These are phyloP conservation scores for Hyppa rectilinea DNA, from an alignment of 2,888 invertebrate species.

Conservation along the genomic window DNA sequence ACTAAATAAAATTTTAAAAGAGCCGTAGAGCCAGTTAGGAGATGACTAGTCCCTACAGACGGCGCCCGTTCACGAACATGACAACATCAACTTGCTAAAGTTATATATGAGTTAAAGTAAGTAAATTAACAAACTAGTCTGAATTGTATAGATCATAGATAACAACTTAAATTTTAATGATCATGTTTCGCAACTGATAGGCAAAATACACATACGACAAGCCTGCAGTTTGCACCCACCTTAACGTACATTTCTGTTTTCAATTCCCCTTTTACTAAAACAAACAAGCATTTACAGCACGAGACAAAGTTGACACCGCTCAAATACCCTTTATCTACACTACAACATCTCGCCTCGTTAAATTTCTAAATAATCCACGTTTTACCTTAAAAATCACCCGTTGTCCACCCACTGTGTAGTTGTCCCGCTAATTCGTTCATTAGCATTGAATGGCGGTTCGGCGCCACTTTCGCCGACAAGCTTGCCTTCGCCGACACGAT, in stretches of 20 bases:
- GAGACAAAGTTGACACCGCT: slow-evolving; percentile 21
- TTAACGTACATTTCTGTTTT: neutral
- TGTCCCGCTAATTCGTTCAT: slow-evolving; percentile 71
- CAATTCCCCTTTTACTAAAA: neutral
- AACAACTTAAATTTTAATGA: too few species aligned
- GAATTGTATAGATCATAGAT: too few species aligned
- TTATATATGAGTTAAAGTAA: too few species aligned
- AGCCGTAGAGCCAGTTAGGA: too few species aligned
- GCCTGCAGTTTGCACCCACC: neutral
- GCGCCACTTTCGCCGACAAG: slow-evolving; percentile 70
- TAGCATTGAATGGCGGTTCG: slow-evolving; percentile 75
- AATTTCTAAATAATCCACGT: slow-evolving; percentile 40
- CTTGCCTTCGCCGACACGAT: slow-evolving; percentile 61
- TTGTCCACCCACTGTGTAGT: slow-evolving; percentile 56
- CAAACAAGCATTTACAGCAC: slow-evolving; percentile 18
- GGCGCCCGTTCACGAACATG: too few species aligned
- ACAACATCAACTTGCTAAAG: too few species aligned
- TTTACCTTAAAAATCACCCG: slow-evolving; percentile 52
- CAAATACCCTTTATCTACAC: slow-evolving; percentile 36
- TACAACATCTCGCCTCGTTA: slow-evolving; percentile 50
- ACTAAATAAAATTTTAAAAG: too few species aligned
- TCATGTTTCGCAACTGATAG: too few species aligned
- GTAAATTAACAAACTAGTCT: too few species aligned
- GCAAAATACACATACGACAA: too few species aligned
- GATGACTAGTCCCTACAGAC: too few species aligned